Percentiles rank a stretch among this genome's conserved stretches.
phyloP scores from a whole-genome alignment of 2,113 vertebrate species.

The Ramphastos sulfuratus region DNA sequence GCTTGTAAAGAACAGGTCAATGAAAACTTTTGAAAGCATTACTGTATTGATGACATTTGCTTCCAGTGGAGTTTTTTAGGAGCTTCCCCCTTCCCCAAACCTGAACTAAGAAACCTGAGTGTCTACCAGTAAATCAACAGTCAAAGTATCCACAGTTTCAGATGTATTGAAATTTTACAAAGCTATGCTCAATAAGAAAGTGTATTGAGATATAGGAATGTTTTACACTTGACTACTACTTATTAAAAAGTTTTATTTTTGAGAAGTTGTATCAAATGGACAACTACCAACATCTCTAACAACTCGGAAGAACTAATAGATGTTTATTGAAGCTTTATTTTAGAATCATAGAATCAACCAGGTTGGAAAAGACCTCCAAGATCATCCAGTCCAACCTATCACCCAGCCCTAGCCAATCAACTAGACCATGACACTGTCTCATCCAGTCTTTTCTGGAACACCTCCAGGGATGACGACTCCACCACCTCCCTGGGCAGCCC shows the following conservation, averaged over 20 bases:
- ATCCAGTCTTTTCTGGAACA: too few relatives aligned
- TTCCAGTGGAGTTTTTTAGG: background rate
- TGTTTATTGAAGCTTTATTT: background rate
- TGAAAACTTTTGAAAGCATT: background rate
- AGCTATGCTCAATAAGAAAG: background rate
- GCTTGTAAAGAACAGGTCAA: background rate
- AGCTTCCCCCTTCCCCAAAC: background rate
- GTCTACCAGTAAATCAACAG: background rate
- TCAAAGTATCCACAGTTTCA: background rate
- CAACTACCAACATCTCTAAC: background rate
- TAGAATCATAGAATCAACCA: too few relatives aligned
- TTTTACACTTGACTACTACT: background rate
- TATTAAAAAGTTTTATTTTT: background rate
- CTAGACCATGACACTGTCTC: too few relatives aligned
- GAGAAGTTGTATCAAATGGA: background rate
- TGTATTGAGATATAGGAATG: background rate
- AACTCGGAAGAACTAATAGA: conserved; percentile 36
- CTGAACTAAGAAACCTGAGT: background rate
- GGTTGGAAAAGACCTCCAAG: too few relatives aligned
- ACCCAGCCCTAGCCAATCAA: too few relatives aligned
- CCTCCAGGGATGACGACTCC: too few relatives aligned
- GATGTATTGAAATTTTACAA: background rate
- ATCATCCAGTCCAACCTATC: too few relatives aligned
- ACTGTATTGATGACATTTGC: background rate
- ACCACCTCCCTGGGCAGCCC: too few relatives aligned